Base-by-base conservation (phyloP, 2,797 vertebrate genomes). In the Takifugu ocellatus region DNA sequence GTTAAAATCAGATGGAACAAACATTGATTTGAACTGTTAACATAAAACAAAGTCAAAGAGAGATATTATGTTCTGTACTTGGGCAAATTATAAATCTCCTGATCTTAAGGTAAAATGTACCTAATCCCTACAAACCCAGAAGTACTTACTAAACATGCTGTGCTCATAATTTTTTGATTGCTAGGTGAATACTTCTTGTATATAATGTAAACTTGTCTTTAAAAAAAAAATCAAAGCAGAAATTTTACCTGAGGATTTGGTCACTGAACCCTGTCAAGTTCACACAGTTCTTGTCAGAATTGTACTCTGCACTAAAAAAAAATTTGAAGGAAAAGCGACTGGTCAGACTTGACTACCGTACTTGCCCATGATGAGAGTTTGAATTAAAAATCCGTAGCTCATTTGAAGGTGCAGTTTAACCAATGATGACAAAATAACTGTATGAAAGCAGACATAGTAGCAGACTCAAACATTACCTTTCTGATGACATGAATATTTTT, bases 171-270 rank as follows among this genome's bases (percentile, higher is more conserved):
- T 17, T 17, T 17, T 44, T 10, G 1, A 44, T 6, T 17, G 43
- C n/a, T 6, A 16, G 43, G 15, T 25, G 7, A 31, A 59, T 14
- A 51, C 49, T 47, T 43, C 1, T 56, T 14, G 12, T 11, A 33
- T 51, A 21, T 54, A n/a, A 25, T 36, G 0, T 48, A 52, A 39
- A 27, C 2, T 26, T 33, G 1, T 1, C 2, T 24, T 31, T 45
- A 21, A 42, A n/a, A 5, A 49, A 0, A 2, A 26, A 47, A 43
- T 5, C 24, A 39, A 39, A 64, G 0, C 25, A 15, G 52, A 36
- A 1, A 17, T 75, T 86, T 91, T 85, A 95, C 95, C 90, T 93
- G 39, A 96, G 77, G 1, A 93, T 86, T 45, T 94, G 93, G 2
- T 95, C 94, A 36, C 85, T 93, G 80, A 94, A 93, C 54, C 93